phyloP scores from a whole-genome alignment of 35 echinoderm and acorn worm species.

The Strongylocentrotus purpuratus region DNA sequence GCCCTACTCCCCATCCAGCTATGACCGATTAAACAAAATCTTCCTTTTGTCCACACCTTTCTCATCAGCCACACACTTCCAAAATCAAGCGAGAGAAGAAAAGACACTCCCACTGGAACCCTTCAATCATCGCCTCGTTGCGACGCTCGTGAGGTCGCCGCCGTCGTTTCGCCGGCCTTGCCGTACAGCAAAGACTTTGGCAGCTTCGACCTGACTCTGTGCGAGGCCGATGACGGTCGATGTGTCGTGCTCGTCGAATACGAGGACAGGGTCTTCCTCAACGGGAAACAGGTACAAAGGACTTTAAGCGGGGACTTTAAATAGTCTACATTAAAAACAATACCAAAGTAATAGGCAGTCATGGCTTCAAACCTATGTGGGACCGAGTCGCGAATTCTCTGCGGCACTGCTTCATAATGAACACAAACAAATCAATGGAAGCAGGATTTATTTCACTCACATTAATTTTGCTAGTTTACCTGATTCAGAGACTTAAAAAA shows the following conservation, averaged over 20 bases:
- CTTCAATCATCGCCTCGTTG: neutral
- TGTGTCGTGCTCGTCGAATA: conserved; percentile 90
- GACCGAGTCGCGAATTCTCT: too few relatives aligned
- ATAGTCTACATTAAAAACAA: too few relatives aligned
- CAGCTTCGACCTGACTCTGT: conserved; percentile 85
- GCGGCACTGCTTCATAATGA: too few relatives aligned
- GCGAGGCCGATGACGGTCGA: conserved; percentile 70
- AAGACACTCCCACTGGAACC: neutral
- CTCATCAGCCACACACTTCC: neutral
- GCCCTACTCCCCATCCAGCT: too few relatives aligned
- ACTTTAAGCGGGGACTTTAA: too few relatives aligned
- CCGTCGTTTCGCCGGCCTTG: conserved; percentile 44
- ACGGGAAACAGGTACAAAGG: conserved; percentile 72
- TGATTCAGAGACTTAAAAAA: too few relatives aligned
- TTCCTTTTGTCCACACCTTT: neutral
- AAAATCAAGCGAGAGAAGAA: neutral
- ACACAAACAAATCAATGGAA: too few relatives aligned
- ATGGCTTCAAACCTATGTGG: too few relatives aligned
- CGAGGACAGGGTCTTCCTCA: conserved; percentile 78
- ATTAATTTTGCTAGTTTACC: too few relatives aligned
- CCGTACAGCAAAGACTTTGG: conserved; percentile 90
- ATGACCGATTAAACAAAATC: too few relatives aligned
- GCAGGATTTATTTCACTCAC: too few relatives aligned
- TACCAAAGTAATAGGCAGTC: too few relatives aligned
- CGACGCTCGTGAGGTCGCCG: neutral